Conservation (phyloP, 2,113 vertebrate species). For the pig (Sus scrofa) region DNA sequence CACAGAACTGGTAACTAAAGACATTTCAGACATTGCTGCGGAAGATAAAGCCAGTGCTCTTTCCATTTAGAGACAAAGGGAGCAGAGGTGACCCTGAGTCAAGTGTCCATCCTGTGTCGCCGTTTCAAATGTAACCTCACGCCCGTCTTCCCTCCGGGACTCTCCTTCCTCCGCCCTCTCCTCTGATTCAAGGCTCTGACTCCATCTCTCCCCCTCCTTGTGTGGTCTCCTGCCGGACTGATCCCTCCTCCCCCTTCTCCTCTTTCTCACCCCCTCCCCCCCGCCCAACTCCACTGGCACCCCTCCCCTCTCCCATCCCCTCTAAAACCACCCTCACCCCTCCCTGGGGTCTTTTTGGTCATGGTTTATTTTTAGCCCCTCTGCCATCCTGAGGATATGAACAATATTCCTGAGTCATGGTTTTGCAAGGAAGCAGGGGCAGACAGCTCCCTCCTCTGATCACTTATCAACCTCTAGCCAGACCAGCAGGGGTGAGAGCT, state of each 20-base stretch:
- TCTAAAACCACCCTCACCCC: not conserved
- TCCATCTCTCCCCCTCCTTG: not conserved
- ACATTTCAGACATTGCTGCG: not conserved
- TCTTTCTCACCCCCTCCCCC: conserved; percentile 66
- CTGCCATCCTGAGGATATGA: conserved; percentile 93
- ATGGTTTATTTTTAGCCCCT: conserved; percentile 93
- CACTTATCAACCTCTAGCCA: conserved; percentile 88
- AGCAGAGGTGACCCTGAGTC: not conserved
- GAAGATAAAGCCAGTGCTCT: not conserved
- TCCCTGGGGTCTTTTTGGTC: conserved; percentile 36
- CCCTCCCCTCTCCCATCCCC: conserved; percentile 68
- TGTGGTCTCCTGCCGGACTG: not conserved
- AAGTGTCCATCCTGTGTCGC: not conserved
- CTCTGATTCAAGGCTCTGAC: not conserved
- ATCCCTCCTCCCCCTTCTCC: conserved; percentile 66
- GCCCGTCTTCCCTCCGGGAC: not conserved
- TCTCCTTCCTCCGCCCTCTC: accelerated
- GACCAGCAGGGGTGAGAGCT: conserved; percentile 64
- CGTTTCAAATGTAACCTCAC: not conserved
- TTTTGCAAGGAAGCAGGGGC: conserved; percentile 92
- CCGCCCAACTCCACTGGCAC: conserved; percentile 52
- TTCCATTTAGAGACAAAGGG: not conserved
- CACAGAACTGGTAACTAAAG: not conserved
- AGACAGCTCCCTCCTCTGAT: conserved; percentile 79
- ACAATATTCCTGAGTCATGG: conserved; percentile 90